Evolutionary conservation across 2,888 invertebrate genomes (phyloP), one percentile per base, ranked within the genome.

Genomic region (Chalcosyrphus nemorum): DNA sequence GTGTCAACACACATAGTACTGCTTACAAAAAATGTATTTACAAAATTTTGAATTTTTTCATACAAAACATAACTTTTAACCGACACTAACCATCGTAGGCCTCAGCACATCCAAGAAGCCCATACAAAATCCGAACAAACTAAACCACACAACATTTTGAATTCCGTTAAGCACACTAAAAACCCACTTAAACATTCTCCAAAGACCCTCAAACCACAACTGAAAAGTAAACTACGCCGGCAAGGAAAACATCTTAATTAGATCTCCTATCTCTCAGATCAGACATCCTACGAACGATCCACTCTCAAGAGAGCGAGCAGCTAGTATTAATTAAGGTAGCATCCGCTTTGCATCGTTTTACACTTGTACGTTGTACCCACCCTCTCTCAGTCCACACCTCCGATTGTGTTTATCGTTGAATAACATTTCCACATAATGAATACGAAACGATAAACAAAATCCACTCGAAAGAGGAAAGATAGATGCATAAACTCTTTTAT

Each of bases 321-420:
- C 61, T 52, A 35, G 52, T 29, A 74, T 70, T 68, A 74, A 75
- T 75, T 80, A 75, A 80, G 80, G 74, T 82, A 74, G 70, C 84
- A 80, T 84, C 80, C 80, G 80, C 63, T 59, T 29, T 57, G 70
- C 65, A 13, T 84, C 74, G 84, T 27, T 68, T 78, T 74, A 72
- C 78, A 84, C 57, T 78, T 77, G 50, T 54, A 21, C 27, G 52
- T 78, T 77, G 50, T 54, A 21, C 27, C 21, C 19, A 17, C 27
- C 15, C 35, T n/a, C 56, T 35, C 59, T 11, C 32, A 19, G 19
- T 13, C 11, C 43, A 7, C 47, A 2, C 11, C 2, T 19, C 6
- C 13, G 27, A 68, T 72, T 76, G 61, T 63, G 61, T 63, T 71
- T 74, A 74, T 68, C 65, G 29, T 32, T 41, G 17, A 52, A 41